phyloP scores from a whole-genome alignment of 2,888 invertebrate species.

The Lordiphosa andalusiaca region DNA sequence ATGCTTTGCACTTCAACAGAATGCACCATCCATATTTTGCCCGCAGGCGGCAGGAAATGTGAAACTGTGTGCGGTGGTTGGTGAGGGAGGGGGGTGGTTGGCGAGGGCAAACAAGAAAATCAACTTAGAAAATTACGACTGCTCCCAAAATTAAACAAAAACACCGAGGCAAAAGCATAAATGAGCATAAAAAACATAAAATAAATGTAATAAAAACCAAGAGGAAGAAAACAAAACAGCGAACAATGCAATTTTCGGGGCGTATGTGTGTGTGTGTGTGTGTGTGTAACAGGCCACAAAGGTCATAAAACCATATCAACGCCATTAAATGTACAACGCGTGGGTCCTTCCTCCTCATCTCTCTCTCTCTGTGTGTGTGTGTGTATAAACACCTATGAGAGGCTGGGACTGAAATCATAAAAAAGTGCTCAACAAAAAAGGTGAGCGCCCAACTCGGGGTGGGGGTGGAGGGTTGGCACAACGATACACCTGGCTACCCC shows the following conservation, averaged over 20 bases:
- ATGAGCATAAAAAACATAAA: slow-evolving; percentile 69
- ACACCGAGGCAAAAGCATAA: slow-evolving; percentile 8
- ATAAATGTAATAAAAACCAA: slow-evolving; percentile 65
- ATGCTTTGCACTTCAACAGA: slow-evolving; percentile 62
- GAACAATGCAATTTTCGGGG: slow-evolving; percentile 72
- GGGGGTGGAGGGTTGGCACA: not conserved
- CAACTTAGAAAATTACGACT: slow-evolving; percentile 77
- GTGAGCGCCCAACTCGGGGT: too few relatives aligned
- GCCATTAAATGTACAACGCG: slow-evolving; percentile 75
- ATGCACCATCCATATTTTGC: slow-evolving; percentile 37
- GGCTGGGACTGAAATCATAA: slow-evolving; percentile 48
- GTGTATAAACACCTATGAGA: slow-evolving; percentile 56
- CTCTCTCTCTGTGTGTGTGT: slow-evolving; percentile 7
- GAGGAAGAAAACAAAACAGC: slow-evolving; percentile 32
- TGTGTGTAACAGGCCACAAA: slow-evolving; percentile 76
- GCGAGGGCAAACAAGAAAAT: slow-evolving; percentile 71
- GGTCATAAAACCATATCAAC: slow-evolving; percentile 79
- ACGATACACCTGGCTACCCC: slow-evolving; percentile 37
- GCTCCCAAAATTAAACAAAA: slow-evolving; percentile 54
- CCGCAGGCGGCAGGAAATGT: slow-evolving; percentile 19
- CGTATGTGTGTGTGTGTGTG: slow-evolving; percentile 42
- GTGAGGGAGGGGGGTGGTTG: too few relatives aligned
- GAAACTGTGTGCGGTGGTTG: slow-evolving; percentile 10
- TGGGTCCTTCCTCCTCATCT: slow-evolving; percentile 31
- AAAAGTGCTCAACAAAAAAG: slow-evolving; percentile 68